phyloP scores from a whole-genome alignment of 1,140 invertebrate genomes.

The Olivierus martensii region DNA sequence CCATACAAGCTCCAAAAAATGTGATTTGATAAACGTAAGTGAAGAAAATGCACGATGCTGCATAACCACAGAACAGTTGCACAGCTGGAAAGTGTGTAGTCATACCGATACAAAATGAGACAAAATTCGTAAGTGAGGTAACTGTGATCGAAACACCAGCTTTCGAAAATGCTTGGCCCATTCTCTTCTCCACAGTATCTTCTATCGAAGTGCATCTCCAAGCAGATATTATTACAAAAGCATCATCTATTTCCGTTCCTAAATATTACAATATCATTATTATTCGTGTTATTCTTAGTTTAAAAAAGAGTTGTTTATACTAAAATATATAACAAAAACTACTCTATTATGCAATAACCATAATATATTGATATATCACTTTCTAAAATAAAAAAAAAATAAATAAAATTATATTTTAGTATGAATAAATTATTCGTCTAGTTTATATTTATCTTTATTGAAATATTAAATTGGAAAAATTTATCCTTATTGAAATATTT shows the following conservation, averaged over 20 bases:
- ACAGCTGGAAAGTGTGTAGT: neutral
- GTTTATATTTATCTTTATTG: too few species aligned
- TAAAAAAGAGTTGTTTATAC: too few species aligned
- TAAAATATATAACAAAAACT: too few species aligned
- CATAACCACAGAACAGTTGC: neutral
- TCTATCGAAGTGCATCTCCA: neutral
- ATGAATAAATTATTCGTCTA: too few species aligned
- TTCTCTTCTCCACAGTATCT: neutral
- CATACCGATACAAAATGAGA: neutral
- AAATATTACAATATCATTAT: too few species aligned
- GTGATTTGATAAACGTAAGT: neutral
- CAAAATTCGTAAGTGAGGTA: neutral
- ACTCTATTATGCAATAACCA: too few species aligned
- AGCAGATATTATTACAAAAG: neutral
- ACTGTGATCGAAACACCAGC: neutral
- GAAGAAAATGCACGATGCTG: neutral
- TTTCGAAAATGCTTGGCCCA: neutral
- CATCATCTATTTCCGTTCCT: neutral
- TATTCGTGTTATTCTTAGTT: too few species aligned
- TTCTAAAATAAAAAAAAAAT: too few species aligned
- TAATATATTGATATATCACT: too few species aligned
- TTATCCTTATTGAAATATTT: too few species aligned
- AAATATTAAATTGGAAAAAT: too few species aligned
- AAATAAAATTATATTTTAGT: too few species aligned
- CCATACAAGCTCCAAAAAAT: neutral